These are phyloP conservation scores for Rhinoderma darwinii DNA, from an alignment of 2,113 vertebrate species.

Conservation along the genomic window DNA sequence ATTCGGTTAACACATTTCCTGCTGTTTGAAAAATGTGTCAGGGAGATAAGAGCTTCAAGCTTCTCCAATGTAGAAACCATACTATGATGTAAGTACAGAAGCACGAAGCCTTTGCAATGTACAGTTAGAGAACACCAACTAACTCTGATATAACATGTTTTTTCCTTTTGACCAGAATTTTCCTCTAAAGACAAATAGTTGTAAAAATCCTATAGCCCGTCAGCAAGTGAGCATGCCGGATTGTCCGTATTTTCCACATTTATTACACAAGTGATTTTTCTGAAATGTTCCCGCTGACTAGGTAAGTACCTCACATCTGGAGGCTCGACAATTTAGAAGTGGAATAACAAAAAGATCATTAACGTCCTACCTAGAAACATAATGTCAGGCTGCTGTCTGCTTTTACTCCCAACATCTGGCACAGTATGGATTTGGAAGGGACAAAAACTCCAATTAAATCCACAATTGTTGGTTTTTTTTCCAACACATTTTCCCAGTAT, in stretches of 20 bases:
- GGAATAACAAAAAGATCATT: neutral
- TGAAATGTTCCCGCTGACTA: neutral
- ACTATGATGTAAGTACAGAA: neutral
- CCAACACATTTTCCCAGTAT: neutral
- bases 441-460: slow-evolving; percentile 13
- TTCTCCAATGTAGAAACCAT: neutral
- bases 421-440: slow-evolving; percentile 2
- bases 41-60: neutral
- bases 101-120: neutral
- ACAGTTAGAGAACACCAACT: no score
- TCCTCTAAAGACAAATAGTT: neutral
- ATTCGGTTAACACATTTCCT: no score
- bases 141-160: no score
- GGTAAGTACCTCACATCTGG: neutral
- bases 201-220: neutral
- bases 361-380: neutral
- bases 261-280: neutral
- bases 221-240: neutral
- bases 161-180: no score
- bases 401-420: slow-evolving; percentile 27
- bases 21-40: no score
- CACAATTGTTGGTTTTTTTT: neutral
- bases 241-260: neutral
- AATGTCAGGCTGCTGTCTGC: slow-evolving; percentile 1
- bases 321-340: neutral